Evolutionary conservation across 1,140 invertebrate species (phyloP).

Genomic region (Amyelois transitella): DNA sequence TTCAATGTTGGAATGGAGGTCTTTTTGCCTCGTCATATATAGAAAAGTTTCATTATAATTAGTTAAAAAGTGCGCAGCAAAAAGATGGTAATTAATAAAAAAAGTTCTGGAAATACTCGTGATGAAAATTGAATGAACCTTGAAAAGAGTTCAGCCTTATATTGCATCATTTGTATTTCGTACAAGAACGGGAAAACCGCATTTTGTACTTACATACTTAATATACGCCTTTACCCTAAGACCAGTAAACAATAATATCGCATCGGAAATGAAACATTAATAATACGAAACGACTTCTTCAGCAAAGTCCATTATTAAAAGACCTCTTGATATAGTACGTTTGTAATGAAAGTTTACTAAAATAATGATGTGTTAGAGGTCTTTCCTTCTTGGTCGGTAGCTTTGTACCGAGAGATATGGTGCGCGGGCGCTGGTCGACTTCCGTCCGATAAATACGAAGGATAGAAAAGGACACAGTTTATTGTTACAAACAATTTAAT

Average conservation of each 20-base stretch:
- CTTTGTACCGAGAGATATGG: constrained; percentile 47
- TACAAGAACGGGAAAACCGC: too few relatives aligned
- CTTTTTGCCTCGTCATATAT: too few relatives aligned
- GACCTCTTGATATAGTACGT: constrained; percentile 29
- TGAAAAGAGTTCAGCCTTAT: too few relatives aligned
- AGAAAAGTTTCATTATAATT: too few relatives aligned
- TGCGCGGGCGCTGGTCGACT: constrained; percentile 38
- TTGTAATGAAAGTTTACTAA: constrained; percentile 23
- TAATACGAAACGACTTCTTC: background rate
- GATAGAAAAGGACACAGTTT: background rate
- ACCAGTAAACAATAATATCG: background rate
- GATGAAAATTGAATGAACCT: too few relatives aligned
- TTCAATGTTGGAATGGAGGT: background rate
- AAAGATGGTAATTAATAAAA: too few relatives aligned
- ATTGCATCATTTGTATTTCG: too few relatives aligned
- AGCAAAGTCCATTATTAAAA: background rate
- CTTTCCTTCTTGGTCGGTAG: constrained; percentile 31
- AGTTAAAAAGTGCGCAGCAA: too few relatives aligned
- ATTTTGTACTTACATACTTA: too few relatives aligned
- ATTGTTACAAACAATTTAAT: background rate
- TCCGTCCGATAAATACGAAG: constrained; percentile 32
- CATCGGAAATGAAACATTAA: background rate
- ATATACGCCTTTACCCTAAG: background rate
- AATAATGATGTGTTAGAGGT: constrained; percentile 27
- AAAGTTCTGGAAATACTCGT: too few relatives aligned